Evolutionary conservation across 2,113 vertebrate genomes (phyloP).

Genomic region (Megaptera novaeangliae): DNA sequence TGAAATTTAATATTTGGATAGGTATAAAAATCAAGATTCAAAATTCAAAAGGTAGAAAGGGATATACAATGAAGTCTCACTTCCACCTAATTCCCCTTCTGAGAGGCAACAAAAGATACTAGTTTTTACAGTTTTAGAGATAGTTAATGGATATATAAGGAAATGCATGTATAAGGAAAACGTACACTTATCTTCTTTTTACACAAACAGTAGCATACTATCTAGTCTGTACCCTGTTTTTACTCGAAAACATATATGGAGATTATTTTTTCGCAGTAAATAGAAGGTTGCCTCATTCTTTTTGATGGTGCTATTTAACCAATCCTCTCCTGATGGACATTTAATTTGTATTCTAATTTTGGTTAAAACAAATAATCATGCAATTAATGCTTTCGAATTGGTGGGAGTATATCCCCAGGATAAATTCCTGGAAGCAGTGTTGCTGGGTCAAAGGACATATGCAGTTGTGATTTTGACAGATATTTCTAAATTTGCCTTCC

Average conservation of each 20-base stretch:
- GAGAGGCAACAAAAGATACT: not conserved
- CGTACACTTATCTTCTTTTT: not conserved
- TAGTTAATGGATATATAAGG: no score
- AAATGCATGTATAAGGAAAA: not conserved
- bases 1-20: not conserved
- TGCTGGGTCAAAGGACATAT: not conserved
- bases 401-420: not conserved
- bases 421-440: not conserved
- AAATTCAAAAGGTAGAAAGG: not conserved
- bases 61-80: not conserved
- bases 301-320: not conserved
- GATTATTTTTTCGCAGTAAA: not conserved
- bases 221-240: not conserved
- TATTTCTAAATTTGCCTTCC: not conserved
- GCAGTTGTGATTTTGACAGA: not conserved
- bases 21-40: not conserved
- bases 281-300: not conserved
- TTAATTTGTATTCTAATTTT: not conserved
- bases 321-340: not conserved
- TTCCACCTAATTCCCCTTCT: not conserved
- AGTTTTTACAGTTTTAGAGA: not conserved
- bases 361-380: not conserved
- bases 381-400: not conserved
- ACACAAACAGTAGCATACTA: not conserved
- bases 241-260: not conserved